Percentiles rank a stretch among this genome's conserved stretches.
These are phyloP conservation scores for Cantharis rustica DNA, from an alignment of 2,888 invertebrate genomes.

Conservation along the genomic window DNA sequence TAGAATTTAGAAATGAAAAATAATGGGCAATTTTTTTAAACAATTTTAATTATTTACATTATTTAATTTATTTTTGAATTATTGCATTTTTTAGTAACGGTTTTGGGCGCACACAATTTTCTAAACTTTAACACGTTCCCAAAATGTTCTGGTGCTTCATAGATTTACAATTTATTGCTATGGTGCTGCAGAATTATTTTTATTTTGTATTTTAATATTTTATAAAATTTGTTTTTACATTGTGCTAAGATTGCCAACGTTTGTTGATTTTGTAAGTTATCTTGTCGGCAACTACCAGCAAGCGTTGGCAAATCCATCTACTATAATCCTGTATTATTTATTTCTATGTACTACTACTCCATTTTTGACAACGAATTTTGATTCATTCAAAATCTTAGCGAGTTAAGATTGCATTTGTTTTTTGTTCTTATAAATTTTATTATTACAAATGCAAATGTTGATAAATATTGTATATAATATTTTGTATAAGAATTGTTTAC, in stretches of 20 bases:
- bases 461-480: slow-evolving; percentile 17
- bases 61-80: slow-evolving; percentile 1
- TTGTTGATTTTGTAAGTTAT: slow-evolving; percentile 40
- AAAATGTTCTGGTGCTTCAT: slow-evolving; percentile 54
- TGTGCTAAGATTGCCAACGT: neutral
- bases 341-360: slow-evolving; percentile 10
- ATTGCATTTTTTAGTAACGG: slow-evolving; percentile 10
- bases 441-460: slow-evolving; percentile 28
- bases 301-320: neutral
- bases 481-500: slow-evolving; percentile 28
- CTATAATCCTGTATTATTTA: slow-evolving; percentile 12
- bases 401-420: neutral
- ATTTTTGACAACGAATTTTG: slow-evolving; percentile 44
- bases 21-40: slow-evolving; percentile 20
- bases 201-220: slow-evolving; percentile 32
- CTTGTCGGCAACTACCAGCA: slow-evolving; percentile 9
- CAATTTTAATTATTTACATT: slow-evolving; percentile 6
- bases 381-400: slow-evolving; percentile 3
- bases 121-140: slow-evolving; percentile 54
- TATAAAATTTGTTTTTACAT: slow-evolving; percentile 9
- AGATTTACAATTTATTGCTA: slow-evolving; percentile 45
- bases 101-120: slow-evolving; percentile 35
- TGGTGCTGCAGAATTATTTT: slow-evolving; percentile 53
- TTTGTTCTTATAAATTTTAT: slow-evolving; percentile 1
- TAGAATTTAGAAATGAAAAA: slow-evolving; percentile 48